Conservation (phyloP, 2,797 vertebrate genomes). For the Hyperoplus lanceolatus region DNA sequence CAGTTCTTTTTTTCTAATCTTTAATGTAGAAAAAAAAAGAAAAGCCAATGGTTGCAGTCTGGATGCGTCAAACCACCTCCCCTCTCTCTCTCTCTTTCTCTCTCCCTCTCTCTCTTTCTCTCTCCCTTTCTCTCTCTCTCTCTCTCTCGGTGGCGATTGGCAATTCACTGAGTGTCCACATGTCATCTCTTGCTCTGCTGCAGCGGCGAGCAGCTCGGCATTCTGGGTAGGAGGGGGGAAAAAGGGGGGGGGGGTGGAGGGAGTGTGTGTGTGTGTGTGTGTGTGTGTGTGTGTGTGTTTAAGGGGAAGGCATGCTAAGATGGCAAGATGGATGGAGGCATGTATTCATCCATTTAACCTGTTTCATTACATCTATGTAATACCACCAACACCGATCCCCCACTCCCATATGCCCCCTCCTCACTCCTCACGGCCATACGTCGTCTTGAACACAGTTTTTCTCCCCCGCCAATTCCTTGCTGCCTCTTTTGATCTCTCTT, state of each 20-base stretch:
- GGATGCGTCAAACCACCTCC: slow-evolving; percentile 83
- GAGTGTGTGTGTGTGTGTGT: not conserved
- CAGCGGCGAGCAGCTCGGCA: slow-evolving; percentile 68
- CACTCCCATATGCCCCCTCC: not conserved
- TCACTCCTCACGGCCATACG: slow-evolving; percentile 24
- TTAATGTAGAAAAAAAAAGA: slow-evolving; percentile 83
- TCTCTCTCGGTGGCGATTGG: slow-evolving; percentile 63
- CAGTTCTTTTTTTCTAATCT: slow-evolving; percentile 90
- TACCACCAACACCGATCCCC: not conserved
- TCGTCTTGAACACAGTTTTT: slow-evolving; percentile 53
- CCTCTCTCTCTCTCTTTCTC: slow-evolving; percentile 31
- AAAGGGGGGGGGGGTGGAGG: not conserved
- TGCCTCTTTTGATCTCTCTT: slow-evolving; percentile 54
- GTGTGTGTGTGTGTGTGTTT: too few species aligned
- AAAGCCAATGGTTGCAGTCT: slow-evolving; percentile 86
- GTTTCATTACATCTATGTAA: slow-evolving; percentile 73
- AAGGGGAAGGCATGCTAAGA: slow-evolving; percentile 31
- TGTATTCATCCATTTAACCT: slow-evolving; percentile 58
- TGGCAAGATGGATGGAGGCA: slow-evolving; percentile 55
- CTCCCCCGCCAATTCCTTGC: slow-evolving; percentile 41
- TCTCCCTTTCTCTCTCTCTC: slow-evolving; percentile 18
- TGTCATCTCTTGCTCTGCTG: slow-evolving; percentile 80
- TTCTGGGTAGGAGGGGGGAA: slow-evolving; percentile 52
- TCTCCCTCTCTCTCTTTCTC: slow-evolving; percentile 17
- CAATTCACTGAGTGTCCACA: slow-evolving; percentile 84